Base-by-base conservation (phyloP, 2,888 invertebrate genomes). In the Cylindroiulus punctatus region DNA sequence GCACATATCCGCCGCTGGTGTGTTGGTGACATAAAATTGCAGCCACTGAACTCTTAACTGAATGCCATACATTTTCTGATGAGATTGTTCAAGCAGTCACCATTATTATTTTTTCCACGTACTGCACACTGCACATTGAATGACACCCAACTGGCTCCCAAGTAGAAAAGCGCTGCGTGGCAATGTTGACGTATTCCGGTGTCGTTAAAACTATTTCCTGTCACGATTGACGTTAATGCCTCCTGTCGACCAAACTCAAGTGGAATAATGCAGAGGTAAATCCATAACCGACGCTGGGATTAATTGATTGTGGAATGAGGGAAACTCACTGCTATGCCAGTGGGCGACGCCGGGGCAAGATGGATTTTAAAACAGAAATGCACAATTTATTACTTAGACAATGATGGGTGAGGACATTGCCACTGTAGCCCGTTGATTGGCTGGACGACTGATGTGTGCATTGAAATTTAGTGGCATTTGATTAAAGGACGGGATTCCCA, bases 211-310 rank as follows among this genome's bases (percentile, higher is more conserved):
- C 76, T 76, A 76, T 76, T 76, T 76, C 76, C 76, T 76, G 83
- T 44, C 44, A 83, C 44, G 83, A 44, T 83, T 83, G 44, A 83
- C 44, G 44, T 83, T 42, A 44, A 44, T 83, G 42, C 83, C 40
- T 83, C 83, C 83, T 83, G 83, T 83, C 83, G 44, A 44, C 44
- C 42, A 42, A 40, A 83, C 83, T 83, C 83, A 83, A 83, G 83
- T 83, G 83, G 83, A 83, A 83, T 83, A 83, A 83, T 83, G 83
- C 40, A 26, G 83, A 83, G 83, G 83, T 83, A 83, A 83, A 83
- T 44, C 83, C 83, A 83, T 83, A 83, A 83, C 83, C 83, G 83
- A 22, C 40, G 22, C 83, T 83, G 40, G 42, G 83, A 83, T 40
- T 83, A 83, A 83, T 83, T 83, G 83, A 83, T 83, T 44, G 83